Percentiles rank a stretch among this genome's conserved stretches.
These are phyloP conservation scores for Listrodromus nycthemerus DNA, from an alignment of 2,888 invertebrate genomes.

Conservation along the genomic window DNA sequence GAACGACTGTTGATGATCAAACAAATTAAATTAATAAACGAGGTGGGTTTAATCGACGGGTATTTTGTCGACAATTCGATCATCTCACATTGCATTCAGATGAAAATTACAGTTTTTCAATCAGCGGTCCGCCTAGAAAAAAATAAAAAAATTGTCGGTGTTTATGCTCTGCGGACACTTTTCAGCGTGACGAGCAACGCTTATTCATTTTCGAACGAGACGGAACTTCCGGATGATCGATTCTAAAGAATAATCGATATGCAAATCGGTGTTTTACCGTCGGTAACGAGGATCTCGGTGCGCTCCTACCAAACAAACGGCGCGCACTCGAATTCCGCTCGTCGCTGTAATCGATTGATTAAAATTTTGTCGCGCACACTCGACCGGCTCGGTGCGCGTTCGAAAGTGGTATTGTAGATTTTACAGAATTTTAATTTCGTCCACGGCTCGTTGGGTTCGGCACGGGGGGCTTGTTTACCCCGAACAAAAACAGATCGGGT, in stretches of 20 bases:
- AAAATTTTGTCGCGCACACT: conserved; percentile 7
- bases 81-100: too few species aligned
- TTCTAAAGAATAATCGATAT: not conserved
- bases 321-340: not conserved
- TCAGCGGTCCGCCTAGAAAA: too few species aligned
- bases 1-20: not conserved
- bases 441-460: conserved; percentile 2
- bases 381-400: not conserved
- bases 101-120: too few species aligned
- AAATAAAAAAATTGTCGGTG: too few species aligned
- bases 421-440: conserved; percentile 7
- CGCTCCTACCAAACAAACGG: not conserved
- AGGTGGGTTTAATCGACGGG: not conserved
- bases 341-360: conserved; percentile 1
- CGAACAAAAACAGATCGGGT: conserved; percentile 14
- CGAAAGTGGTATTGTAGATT: conserved; percentile 12
- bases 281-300: not conserved
- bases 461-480: not conserved
- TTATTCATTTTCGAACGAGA: conserved; percentile 3
- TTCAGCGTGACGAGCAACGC: not conserved
- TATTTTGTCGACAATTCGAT: not conserved
- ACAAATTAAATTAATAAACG: not conserved
- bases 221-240: not conserved
- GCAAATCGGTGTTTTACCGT: not conserved
- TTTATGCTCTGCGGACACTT: not conserved